Evolutionary conservation across 1,140 invertebrate species (phyloP).

Genomic region (Whitmania pigra): DNA sequence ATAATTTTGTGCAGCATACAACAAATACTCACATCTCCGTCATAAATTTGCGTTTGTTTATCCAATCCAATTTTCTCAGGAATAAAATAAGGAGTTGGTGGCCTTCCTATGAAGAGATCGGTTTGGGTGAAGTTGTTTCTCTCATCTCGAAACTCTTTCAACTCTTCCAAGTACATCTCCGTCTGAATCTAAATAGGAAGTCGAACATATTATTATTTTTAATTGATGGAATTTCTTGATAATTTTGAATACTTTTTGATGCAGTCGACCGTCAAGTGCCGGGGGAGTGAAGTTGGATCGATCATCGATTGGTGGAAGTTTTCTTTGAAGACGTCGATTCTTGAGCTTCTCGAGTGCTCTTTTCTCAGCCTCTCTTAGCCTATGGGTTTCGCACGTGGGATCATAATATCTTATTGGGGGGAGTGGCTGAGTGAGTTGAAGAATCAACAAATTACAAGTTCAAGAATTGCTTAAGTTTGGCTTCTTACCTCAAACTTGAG

Average conservation of each 20-base stretch:
- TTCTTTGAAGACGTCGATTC: background rate
- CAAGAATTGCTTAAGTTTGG: background rate
- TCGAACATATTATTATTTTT: background rate
- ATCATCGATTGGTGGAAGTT: background rate
- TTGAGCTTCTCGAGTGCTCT: background rate
- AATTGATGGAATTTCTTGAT: background rate
- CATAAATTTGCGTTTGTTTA: constrained; percentile 61
- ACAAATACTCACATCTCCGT: constrained; percentile 9
- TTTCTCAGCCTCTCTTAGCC: background rate
- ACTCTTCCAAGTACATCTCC: constrained; percentile 69
- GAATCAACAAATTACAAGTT: background rate
- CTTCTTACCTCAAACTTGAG: constrained; percentile 2
- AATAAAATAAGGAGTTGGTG: constrained; percentile 55
- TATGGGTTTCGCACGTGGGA: background rate
- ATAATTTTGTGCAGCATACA: background rate
- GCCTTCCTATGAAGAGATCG: constrained; percentile 66
- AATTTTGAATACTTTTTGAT: background rate
- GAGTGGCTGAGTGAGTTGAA: constrained; percentile 5
- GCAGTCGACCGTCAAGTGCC: background rate
- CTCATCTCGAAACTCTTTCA: constrained; percentile 48
- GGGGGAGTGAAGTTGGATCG: background rate
- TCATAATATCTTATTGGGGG: constrained; percentile 6
- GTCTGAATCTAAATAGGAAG: constrained; percentile 56
- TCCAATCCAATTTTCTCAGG: constrained; percentile 65
- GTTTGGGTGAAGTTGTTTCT: constrained; percentile 66